phyloP scores from a whole-genome alignment of 2,888 invertebrate species.

The Torymus auratus region DNA sequence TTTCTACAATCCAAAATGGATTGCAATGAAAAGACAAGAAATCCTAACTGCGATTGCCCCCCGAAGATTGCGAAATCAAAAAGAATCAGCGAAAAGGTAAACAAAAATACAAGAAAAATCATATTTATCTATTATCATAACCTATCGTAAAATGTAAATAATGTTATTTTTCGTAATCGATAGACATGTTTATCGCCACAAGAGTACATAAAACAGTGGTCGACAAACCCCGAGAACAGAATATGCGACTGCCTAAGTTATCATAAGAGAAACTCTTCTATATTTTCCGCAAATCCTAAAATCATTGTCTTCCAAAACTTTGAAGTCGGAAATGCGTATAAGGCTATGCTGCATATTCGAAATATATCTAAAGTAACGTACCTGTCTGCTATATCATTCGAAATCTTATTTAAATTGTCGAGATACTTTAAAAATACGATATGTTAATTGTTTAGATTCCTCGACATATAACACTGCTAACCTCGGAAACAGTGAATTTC shows the following conservation, averaged over 20 bases:
- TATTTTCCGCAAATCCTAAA: conserved; percentile 75
- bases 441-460: conserved; percentile 75
- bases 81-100: too few species aligned
- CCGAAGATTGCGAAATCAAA: too few species aligned
- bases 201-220: conserved; percentile 66
- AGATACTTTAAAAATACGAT: background rate
- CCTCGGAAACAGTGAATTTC: conserved; percentile 79
- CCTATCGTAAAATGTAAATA: background rate
- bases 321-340: conserved; percentile 78
- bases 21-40: too few species aligned
- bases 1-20: too few species aligned
- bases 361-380: conserved; percentile 79
- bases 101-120: too few species aligned
- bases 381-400: background rate
- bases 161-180: background rate
- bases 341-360: conserved; percentile 77
- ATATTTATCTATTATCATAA: background rate
- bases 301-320: conserved; percentile 82
- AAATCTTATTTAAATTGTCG: conserved; percentile 15
- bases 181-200: conserved; percentile 63
- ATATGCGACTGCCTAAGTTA: conserved; percentile 28
- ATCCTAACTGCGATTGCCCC: too few species aligned
- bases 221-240: conserved; percentile 65
- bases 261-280: conserved; percentile 14
- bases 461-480: conserved; percentile 78